A percentile compares a stretch with the other conserved stretches of the same genome.
These are phyloP conservation scores for Pseudomyrmex pallidus DNA, from an alignment of 1,140 invertebrate genomes.

Conservation along the genomic window DNA sequence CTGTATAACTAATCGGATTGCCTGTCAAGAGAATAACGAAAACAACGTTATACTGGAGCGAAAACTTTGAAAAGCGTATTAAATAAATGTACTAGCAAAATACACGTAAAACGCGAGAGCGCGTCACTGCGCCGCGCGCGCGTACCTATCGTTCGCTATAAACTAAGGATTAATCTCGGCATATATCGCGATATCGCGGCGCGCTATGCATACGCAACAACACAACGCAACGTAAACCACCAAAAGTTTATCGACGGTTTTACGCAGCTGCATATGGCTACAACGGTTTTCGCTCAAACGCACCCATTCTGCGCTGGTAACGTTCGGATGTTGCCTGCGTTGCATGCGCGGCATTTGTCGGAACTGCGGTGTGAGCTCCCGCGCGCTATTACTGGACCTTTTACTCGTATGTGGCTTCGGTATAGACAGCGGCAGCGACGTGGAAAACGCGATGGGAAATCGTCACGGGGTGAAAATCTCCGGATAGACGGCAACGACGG, in stretches of 20 bases:
- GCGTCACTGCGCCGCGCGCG: too few species aligned
- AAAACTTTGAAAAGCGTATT: conserved; percentile 5
- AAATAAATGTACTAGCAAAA: not conserved
- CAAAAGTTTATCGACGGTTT: conserved; percentile 49
- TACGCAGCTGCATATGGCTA: conserved; percentile 28
- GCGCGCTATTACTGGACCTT: conserved; percentile 50
- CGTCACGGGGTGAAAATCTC: conserved; percentile 65
- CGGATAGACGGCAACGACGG: conserved; percentile 41
- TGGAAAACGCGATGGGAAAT: conserved; percentile 60
- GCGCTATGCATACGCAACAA: not conserved
- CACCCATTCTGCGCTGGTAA: conserved; percentile 18
- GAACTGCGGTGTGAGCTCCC: conserved; percentile 33
- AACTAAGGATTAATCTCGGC: conserved; percentile 25
- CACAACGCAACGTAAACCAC: conserved; percentile 37
- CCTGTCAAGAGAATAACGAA: not conserved
- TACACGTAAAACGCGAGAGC: not conserved
- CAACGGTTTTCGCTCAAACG: conserved; percentile 52
- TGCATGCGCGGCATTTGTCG: conserved; percentile 35
- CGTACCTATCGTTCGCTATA: not conserved
- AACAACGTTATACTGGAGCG: too few species aligned
- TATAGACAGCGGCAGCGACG: conserved; percentile 45
- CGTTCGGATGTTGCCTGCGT: conserved; percentile 48
- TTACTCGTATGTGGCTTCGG: conserved; percentile 43
- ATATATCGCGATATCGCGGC: conserved; percentile 3
- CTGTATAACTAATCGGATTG: not conserved